phyloP scores from a whole-genome alignment of 64 coral and sea anemone genomes.

The Dendronephthya gigantea region DNA sequence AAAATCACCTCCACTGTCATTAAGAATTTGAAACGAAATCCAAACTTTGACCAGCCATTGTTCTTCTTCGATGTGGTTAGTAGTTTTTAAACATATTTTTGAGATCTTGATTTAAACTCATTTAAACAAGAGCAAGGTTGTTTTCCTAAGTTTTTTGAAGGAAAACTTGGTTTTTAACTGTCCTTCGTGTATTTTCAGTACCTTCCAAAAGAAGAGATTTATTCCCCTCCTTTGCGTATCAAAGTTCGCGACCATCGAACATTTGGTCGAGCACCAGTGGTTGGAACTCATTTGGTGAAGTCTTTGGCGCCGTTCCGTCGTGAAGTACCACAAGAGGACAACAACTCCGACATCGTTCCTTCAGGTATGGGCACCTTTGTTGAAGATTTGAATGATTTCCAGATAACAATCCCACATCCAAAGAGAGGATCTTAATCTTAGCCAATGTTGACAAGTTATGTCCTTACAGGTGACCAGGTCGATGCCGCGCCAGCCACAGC shows the following conservation, averaged over 20 bases:
- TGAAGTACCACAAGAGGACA: constrained; percentile 11
- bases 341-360: neutral
- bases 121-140: too few relatives aligned
- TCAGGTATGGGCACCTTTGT: neutral
- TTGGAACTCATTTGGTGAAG: constrained; percentile 68
- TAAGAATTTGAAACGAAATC: constrained; percentile 84
- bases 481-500: neutral
- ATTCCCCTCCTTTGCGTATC: constrained; percentile 80
- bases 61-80: constrained; percentile 97
- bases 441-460: neutral
- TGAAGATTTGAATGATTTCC: too few relatives aligned
- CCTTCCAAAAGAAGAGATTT: constrained; percentile 92
- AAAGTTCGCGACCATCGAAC: constrained; percentile 94
- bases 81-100: neutral
- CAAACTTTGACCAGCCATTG: constrained; percentile 92
- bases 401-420: too few relatives aligned
- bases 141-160: too few relatives aligned
- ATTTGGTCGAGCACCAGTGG: constrained; percentile 76
- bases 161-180: too few relatives aligned
- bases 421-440: too few relatives aligned
- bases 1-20: constrained; percentile 64
- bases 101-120: too few relatives aligned
- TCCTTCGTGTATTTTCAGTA: too few relatives aligned
- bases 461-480: neutral
- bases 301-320: constrained; percentile 53